phyloP scores from a whole-genome alignment of 2,797 vertebrate species.

The Glossophaga mutica region DNA sequence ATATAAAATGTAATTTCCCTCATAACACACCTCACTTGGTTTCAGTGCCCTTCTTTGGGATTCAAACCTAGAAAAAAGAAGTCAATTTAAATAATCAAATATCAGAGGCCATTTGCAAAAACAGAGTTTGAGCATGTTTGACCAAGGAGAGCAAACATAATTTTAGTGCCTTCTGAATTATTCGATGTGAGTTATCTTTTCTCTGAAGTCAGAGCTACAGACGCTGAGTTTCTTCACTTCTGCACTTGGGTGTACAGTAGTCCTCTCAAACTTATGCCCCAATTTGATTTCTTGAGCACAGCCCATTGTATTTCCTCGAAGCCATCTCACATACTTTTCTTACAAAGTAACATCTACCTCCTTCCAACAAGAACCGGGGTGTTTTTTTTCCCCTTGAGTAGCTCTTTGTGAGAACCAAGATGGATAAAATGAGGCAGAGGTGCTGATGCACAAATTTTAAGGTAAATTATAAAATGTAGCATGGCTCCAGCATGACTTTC shows the following conservation, averaged over 20 bases:
- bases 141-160: neutral
- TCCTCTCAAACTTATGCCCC: neutral
- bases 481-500: neutral
- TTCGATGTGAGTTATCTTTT: neutral
- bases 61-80: neutral
- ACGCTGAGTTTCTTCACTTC: neutral
- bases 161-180: neutral
- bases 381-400: neutral
- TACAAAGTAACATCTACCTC: neutral
- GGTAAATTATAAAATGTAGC: neutral
- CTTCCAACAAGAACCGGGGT: neutral
- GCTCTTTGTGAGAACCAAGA: neutral
- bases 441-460: neutral
- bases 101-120: neutral
- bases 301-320: neutral
- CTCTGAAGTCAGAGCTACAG: neutral
- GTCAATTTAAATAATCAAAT: neutral
- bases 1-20: neutral
- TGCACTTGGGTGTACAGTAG: neutral
- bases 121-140: neutral
- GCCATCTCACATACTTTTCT: neutral
- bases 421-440: neutral
- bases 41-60: neutral
- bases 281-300: neutral
- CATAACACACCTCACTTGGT: neutral